Conservation (phyloP, 1,140 invertebrate species). For the Drosophila cardini region DNA sequence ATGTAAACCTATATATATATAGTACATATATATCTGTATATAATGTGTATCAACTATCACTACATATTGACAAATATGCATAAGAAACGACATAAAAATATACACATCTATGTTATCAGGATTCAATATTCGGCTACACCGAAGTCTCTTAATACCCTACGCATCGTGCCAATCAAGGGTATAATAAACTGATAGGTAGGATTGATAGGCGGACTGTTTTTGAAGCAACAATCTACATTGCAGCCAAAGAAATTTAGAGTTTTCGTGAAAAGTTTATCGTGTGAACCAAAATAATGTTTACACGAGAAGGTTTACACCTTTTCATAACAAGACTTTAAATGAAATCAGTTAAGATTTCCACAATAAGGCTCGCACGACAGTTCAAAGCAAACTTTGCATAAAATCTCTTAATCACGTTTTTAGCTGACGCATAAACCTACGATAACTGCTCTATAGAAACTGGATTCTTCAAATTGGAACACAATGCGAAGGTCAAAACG, state of each 20-base stretch:
- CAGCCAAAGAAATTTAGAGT: too few relatives aligned
- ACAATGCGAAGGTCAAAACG: conserved; percentile 12
- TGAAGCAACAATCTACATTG: too few relatives aligned
- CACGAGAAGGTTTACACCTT: too few relatives aligned
- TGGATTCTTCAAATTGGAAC: neutral
- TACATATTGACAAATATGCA: conserved; percentile 25
- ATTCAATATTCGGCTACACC: conserved; percentile 25
- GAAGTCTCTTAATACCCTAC: conserved; percentile 12
- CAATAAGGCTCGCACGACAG: too few relatives aligned
- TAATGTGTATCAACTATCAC: conserved; percentile 24
- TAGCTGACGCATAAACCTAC: neutral
- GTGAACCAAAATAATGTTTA: too few relatives aligned
- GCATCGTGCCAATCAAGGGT: neutral
- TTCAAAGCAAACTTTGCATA: too few relatives aligned
- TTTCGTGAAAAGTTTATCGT: too few relatives aligned
- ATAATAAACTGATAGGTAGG: too few relatives aligned
- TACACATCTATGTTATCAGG: conserved; percentile 14
- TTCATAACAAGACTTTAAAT: too few relatives aligned
- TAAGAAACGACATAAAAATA: conserved; percentile 17
- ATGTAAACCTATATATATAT: conserved; percentile 16
- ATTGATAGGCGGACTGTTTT: too few relatives aligned
- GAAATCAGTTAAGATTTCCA: too few relatives aligned
- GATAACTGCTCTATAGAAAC: neutral
- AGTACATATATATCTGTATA: conserved; percentile 3
- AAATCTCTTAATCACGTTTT: too few relatives aligned